Evolutionary conservation across 2,113 vertebrate species (phyloP).

Genomic region (Casuarius casuarius): DNA sequence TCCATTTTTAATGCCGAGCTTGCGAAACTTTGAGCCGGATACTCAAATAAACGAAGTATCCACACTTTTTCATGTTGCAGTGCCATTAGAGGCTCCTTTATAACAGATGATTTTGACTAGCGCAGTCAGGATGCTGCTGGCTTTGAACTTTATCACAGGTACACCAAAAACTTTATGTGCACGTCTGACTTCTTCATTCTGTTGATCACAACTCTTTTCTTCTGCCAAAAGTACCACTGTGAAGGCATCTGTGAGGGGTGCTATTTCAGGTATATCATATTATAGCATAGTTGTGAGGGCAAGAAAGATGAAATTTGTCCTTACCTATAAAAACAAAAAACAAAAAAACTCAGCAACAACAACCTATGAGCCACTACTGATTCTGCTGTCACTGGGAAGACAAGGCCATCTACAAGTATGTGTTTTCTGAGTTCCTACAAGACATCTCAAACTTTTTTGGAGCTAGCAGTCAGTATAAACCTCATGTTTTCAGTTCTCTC

Average conservation of each 20-base stretch:
- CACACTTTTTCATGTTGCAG: neutral
- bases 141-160: neutral
- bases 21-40: neutral
- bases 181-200: neutral
- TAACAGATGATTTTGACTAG: neutral
- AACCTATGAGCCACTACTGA: neutral
- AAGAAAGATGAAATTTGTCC: neutral
- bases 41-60: neutral
- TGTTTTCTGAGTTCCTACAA: neutral
- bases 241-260: neutral
- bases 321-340: neutral
- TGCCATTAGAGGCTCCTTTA: neutral
- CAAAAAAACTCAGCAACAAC: neutral
- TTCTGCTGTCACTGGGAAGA: neutral
- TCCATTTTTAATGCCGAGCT: neutral
- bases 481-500: neutral
- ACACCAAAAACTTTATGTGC: neutral
- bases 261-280: neutral
- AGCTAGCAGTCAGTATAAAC: neutral
- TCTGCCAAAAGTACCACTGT: neutral
- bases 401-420: neutral
- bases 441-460: neutral
- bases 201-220: neutral
- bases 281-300: neutral
- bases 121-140: neutral